Evolutionary conservation across 2,888 invertebrate species (phyloP).

Genomic region (Cephalotes varians): DNA sequence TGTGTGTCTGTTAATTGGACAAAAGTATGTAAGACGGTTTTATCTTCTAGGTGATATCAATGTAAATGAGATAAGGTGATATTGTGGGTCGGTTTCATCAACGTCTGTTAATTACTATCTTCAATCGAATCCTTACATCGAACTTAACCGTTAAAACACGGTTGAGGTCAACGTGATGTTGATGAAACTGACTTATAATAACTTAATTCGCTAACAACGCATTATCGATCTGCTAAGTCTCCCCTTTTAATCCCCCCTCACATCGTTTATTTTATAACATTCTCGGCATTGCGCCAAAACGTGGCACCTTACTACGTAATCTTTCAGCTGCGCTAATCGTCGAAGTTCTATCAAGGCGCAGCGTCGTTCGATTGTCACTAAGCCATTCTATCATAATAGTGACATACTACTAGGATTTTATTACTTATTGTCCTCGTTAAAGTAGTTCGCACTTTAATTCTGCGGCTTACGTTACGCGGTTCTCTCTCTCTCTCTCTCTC

Average conservation of each 20-base stretch:
- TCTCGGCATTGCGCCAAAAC: slow-evolving; percentile 33
- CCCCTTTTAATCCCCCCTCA: background rate
- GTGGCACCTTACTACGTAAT: background rate
- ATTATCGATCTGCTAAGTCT: slow-evolving; percentile 22
- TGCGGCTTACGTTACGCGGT: slow-evolving; percentile 16
- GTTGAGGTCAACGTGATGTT: slow-evolving; percentile 5
- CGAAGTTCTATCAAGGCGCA: slow-evolving; percentile 38
- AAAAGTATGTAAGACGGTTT: background rate
- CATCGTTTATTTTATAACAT: slow-evolving; percentile 10
- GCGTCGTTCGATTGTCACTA: slow-evolving; percentile 51
- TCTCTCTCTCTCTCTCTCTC: background rate
- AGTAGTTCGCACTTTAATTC: slow-evolving; percentile 66
- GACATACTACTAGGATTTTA: slow-evolving; percentile 66
- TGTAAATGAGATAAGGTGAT: background rate
- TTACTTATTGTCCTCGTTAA: slow-evolving; percentile 80
- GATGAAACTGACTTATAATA: slow-evolving; percentile 18
- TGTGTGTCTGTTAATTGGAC: background rate
- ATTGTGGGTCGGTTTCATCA: background rate
- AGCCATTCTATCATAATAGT: slow-evolving; percentile 63
- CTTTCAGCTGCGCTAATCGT: slow-evolving; percentile 19
- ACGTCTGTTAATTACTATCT: background rate
- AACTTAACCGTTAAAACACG: slow-evolving; percentile 10
- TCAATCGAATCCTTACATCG: background rate
- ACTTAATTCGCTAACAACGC: slow-evolving; percentile 36
- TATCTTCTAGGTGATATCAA: background rate